Conservation (phyloP, 2,797 vertebrate species). For the Rhinogobio ventralis region DNA sequence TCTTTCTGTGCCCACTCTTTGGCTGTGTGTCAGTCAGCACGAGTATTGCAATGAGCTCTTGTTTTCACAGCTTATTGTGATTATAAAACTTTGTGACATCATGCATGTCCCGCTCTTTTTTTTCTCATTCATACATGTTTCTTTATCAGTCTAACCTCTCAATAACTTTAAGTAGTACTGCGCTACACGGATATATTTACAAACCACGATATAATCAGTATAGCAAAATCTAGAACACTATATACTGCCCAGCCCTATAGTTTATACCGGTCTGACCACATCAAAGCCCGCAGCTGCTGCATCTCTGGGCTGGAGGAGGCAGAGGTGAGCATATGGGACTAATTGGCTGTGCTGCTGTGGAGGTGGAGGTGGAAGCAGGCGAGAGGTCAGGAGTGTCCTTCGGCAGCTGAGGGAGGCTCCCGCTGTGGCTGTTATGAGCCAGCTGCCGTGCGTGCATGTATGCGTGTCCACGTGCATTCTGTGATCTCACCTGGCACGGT, state of each 20-base stretch:
- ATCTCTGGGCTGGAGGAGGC: constrained; percentile 42
- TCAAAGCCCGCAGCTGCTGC: background rate
- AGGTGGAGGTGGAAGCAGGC: constrained; percentile 54
- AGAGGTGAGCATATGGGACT: constrained; percentile 45
- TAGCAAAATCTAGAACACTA: background rate
- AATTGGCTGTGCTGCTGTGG: constrained; percentile 51
- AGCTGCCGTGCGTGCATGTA: constrained; percentile 65
- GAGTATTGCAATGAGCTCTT: background rate
- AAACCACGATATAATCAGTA: background rate
- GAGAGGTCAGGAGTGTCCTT: constrained; percentile 59
- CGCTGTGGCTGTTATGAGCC: constrained; percentile 68
- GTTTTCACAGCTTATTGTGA: background rate
- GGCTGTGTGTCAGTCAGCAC: background rate
- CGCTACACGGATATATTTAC: background rate
- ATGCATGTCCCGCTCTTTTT: too few species aligned
- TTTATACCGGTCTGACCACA: background rate
- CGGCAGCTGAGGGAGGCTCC: constrained; percentile 67
- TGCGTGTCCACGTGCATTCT: constrained; percentile 67
- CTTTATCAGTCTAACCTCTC: background rate
- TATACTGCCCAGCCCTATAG: too few species aligned
- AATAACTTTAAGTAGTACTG: background rate
- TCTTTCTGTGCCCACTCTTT: too few species aligned
- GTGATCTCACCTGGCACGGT: constrained; percentile 77
- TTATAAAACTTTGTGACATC: background rate
- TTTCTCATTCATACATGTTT: background rate